Conservation (phyloP, 37 sponge, comb jelly and placozoan genomes). For the Spongia lamella region DNA sequence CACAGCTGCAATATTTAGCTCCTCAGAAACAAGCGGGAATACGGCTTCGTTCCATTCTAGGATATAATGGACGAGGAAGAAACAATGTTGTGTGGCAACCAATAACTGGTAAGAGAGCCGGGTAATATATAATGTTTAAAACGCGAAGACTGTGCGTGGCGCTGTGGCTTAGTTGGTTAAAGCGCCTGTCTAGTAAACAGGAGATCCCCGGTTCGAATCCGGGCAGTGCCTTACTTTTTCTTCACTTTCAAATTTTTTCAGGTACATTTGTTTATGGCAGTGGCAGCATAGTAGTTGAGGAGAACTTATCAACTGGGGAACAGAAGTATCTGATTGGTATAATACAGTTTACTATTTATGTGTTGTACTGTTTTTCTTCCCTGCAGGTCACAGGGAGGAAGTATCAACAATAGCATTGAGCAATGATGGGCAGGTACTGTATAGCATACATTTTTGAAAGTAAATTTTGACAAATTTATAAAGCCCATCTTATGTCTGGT, state of each 20-base stretch:
- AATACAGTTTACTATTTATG: neutral
- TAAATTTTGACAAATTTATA: too few species aligned
- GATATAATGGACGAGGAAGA: constrained; percentile 42
- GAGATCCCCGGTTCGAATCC: constrained; percentile 46
- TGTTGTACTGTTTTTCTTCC: constrained; percentile 7
- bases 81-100: constrained; percentile 79
- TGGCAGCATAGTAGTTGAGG: constrained; percentile 74
- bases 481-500: too few species aligned
- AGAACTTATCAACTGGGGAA: constrained; percentile 53
- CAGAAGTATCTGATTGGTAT: constrained; percentile 68
- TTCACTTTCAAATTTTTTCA: neutral
- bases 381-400: constrained; percentile 64
- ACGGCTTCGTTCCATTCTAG: constrained; percentile 45
- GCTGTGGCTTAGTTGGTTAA: constrained; percentile 49
- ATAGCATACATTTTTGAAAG: too few species aligned
- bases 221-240: constrained; percentile 21
- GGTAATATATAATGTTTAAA: too few species aligned
- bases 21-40: constrained; percentile 63
- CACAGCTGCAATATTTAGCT: constrained; percentile 46
- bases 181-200: constrained; percentile 51
- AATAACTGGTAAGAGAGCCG: constrained; percentile 46
- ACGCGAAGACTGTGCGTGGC: neutral
- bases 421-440: constrained; percentile 29
- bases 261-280: constrained; percentile 76
- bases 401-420: constrained; percentile 69